Base-by-base conservation (phyloP, 2,797 vertebrate species). In the Pangasius mekongensis region DNA sequence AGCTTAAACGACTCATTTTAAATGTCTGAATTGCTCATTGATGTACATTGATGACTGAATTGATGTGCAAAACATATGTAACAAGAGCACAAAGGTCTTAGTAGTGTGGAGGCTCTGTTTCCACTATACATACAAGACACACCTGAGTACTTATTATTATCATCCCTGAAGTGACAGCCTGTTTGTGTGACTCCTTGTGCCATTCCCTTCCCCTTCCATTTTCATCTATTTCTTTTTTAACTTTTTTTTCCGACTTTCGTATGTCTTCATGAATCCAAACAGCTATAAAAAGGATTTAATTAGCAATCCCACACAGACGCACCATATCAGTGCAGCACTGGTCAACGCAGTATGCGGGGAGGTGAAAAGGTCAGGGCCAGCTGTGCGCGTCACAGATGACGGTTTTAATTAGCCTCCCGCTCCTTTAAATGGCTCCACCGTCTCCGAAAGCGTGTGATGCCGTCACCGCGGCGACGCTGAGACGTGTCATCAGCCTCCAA, bases 391-490 rank as follows among this genome's bases (percentile, higher is more conserved):
- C 91, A 85, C 89, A 20, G 36, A 71, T 82, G 87, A 81, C 76
- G 85, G 84, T 60, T 30, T 91, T 89, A 85, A 93, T 93, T 83
- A 89, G 60, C 85, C 69, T 80, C 87, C 89, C 89, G 86, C 88
- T 89, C 86, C 91, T 80, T 91, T 89, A 91, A 88, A 90, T 91
- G 47, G 87, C 90, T 85, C 82, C 69, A 36, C 74, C 73, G 73
- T 89, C 89, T 87, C 24, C 14, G 64, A 87, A 89, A 91, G 91
- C 86, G 87, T 91, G 88, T 84, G 92, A 95, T 92, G 94, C 92
- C 94, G 93, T 91, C 83, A 92, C 91, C 93, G 94, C 95, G 91
- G 93, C 84, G 84, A 89, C 89, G 87, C 69, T 81, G 88, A 82
- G 66, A 87, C 86, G 85, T 56, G 89, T 91, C 86, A 91, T 91